Percentiles rank a stretch among this genome's conserved stretches.
Conservation (phyloP, 2,888 invertebrate species). For the Corythucha ciliata region DNA sequence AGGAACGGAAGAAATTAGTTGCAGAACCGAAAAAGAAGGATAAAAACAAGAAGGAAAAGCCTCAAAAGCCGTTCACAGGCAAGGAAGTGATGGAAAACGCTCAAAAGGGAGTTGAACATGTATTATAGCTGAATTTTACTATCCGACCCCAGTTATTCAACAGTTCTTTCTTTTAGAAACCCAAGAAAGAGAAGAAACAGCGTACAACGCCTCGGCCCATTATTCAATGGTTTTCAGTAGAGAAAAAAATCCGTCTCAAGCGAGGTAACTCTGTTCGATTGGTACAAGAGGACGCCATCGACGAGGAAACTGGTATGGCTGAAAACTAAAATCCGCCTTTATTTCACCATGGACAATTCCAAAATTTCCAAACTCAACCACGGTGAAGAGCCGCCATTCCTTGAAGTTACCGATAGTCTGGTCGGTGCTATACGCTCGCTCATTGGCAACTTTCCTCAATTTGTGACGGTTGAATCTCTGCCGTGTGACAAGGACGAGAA, state of each 20-base stretch:
- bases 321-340: conserved; percentile 50
- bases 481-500: conserved; percentile 57
- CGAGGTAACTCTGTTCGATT: conserved; percentile 48
- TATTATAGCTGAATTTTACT: no score
- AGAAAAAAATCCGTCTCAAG: conserved; percentile 52
- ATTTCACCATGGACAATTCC: conserved; percentile 77
- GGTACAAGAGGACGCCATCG: conserved; percentile 51
- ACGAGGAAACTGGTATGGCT: conserved; percentile 33
- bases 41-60: no score
- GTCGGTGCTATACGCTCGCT: conserved; percentile 58
- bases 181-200: no score
- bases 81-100: no score
- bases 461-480: conserved; percentile 59
- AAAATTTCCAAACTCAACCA: conserved; percentile 80
- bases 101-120: no score
- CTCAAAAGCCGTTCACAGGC: no score
- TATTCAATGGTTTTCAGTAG: conserved; percentile 57
- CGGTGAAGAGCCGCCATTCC: conserved; percentile 62
- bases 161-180: no score
- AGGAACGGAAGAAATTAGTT: no score
- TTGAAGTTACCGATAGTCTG: conserved; percentile 61
- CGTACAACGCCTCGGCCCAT: no score
- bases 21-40: no score
- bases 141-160: no score
- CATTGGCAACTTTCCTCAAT: conserved; percentile 66